Conservation (phyloP, 2,888 invertebrate genomes). For the Teleogryllus oceanicus region DNA sequence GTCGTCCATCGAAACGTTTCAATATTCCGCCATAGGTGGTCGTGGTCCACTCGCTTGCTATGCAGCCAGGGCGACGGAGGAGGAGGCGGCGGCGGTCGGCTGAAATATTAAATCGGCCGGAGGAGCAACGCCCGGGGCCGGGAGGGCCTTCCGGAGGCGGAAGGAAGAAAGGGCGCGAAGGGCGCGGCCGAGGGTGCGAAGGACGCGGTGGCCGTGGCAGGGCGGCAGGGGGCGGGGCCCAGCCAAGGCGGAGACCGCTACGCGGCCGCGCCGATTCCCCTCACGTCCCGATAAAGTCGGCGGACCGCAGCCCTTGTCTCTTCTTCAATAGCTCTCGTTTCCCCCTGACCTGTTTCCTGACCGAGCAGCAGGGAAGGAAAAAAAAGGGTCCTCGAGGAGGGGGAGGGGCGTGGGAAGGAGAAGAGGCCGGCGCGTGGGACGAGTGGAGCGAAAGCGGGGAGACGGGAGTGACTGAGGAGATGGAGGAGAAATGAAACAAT, state of each 20-base stretch:
- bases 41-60: too few species aligned
- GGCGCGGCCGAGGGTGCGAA: neutral
- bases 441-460: too few species aligned
- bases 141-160: neutral
- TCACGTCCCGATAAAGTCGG: conserved; percentile 18
- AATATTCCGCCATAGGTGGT: too few species aligned
- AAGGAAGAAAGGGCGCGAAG: neutral
- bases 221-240: neutral
- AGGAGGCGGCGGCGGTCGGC: too few species aligned
- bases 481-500: too few species aligned
- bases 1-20: too few species aligned
- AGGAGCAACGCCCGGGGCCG: too few species aligned
- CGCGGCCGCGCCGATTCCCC: neutral
- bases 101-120: too few species aligned
- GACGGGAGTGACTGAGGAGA: too few species aligned
- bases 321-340: conserved; percentile 18
- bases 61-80: too few species aligned
- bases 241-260: neutral
- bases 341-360: conserved; percentile 9
- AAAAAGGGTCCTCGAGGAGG: neutral
- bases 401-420: neutral
- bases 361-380: neutral
- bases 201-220: neutral
- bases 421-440: neutral
- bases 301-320: conserved; percentile 18